Evolutionary conservation across 37 sponge, comb jelly and placozoan species (phyloP), one percentile per base, ranked within the genome.

Genomic region (Agelas oroides): DNA sequence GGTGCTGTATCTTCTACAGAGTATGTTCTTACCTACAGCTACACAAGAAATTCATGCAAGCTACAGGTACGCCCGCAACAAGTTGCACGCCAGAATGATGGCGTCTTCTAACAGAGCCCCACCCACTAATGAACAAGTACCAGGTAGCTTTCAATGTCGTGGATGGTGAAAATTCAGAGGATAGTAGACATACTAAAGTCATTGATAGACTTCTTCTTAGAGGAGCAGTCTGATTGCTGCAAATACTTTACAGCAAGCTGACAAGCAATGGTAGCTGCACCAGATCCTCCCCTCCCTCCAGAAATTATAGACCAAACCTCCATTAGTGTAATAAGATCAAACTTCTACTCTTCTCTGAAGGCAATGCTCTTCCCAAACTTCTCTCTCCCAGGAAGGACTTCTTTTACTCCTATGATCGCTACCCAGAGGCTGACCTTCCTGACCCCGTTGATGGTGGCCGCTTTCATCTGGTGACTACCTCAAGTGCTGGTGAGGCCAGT

Each of bases 321-420:
- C n/a, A n/a, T n/a, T n/a, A n/a, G n/a, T n/a, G n/a, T n/a, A n/a
- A n/a, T n/a, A n/a, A n/a, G n/a, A n/a, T n/a, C n/a, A n/a, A n/a
- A n/a, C n/a, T n/a, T n/a, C n/a, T n/a, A n/a, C n/a, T 46, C 46
- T 12, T 46, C 6, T 46, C 46, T 46, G 46, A 46, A n/a, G n/a
- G n/a, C n/a, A n/a, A n/a, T n/a, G n/a, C n/a, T n/a, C n/a, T n/a
- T n/a, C n/a, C n/a, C 46, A 46, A 12, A 46, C 46, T 18, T 17
- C 21, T 53, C 40, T 3, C 38, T 28, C 52, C 0, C 74, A 79
- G 90, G 55, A 89, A 89, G 71, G 90, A 89, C 38, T 89, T 68
- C 84, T 89, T 89, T 65, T 84, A 78, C 34, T 85, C 90, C 17
- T 89, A 89, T 54, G 80, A 77, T 34, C 38, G 70, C 61, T 89